Base-by-base conservation (phyloP, 2,797 vertebrate genomes). In the Sternarchorhynchus goeldii region DNA sequence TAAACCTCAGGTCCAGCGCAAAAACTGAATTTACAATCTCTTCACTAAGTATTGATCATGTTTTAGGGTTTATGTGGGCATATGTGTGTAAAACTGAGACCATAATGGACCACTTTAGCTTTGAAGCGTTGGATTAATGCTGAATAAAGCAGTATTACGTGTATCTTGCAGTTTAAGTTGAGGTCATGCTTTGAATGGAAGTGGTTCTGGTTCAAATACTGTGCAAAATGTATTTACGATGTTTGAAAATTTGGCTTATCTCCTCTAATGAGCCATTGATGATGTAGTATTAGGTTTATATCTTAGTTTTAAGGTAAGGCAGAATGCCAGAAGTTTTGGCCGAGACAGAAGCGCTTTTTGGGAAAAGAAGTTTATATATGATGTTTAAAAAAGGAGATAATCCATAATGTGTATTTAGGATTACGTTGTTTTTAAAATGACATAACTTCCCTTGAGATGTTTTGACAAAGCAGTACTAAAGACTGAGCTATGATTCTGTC, bases 21-120 rank as follows among this genome's bases (percentile, higher is more conserved):
- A 45, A 79, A 64, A 70, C 79, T 72, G 67, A 67, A 82, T 82
- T 75, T 75, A 79, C 67, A 66, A 18, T 78, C 63, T 34, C 50
- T 2, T 4, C 14, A 29, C 39, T 75, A 39, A 58, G 64, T 78
- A 75, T 75, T 78, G 66, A 82, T 82, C 72, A 21, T 72, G 60
- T 76, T 82, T 78, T 75, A 68, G 45, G 55, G 53, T 62, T 56
- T 20, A 2, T 7, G 45, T 7, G 10, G 34, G 60, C 10, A 14
- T 50, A 17, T 71, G 56, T 66, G 25, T 78, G 73, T 78, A 58
- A 73, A 78, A 73, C 65, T 6, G 10, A 79, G 59, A 7, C n/a
- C 39, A 8, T 73, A 73, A 67, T 79, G 70, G 77, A 67, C 18
- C 50, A 68, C 72, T 79, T 74, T 74, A 62, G 55, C 62, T 79